Evolutionary conservation across 2,888 invertebrate genomes (phyloP).

Genomic region (Lasioglossum vierecki): DNA sequence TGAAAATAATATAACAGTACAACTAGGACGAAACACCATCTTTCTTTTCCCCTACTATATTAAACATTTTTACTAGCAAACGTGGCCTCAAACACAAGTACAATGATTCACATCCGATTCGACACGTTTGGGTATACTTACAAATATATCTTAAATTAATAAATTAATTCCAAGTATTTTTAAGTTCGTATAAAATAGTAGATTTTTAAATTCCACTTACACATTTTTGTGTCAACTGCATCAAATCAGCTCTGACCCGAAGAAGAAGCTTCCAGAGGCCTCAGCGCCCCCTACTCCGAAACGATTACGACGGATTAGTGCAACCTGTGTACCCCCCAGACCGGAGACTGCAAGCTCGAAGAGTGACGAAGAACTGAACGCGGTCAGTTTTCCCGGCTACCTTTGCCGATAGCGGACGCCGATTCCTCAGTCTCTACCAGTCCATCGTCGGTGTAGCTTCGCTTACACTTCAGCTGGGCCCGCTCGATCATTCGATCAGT

Average conservation of each 20-base stretch:
- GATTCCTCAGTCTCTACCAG: constrained; percentile 29
- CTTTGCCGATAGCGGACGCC: constrained; percentile 24
- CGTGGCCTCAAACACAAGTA: no score
- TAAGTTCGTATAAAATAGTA: no score
- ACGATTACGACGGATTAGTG: not conserved
- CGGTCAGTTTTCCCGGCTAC: constrained; percentile 24
- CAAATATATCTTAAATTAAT: no score
- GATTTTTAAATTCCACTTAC: no score
- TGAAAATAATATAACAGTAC: no score
- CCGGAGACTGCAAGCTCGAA: not conserved
- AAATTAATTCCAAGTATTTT: no score
- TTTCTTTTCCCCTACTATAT: no score
- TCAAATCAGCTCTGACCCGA: not conserved
- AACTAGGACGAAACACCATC: no score
- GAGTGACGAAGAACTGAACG: not conserved
- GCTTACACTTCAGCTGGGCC: not conserved
- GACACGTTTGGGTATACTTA: no score
- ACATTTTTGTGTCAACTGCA: no score
- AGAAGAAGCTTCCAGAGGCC: not conserved
- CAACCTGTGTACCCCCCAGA: constrained; percentile 11
- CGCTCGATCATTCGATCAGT: not conserved
- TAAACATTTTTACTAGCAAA: no score
- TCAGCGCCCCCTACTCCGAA: not conserved
- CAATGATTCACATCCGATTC: no score
- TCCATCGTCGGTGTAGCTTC: constrained; percentile 22